These are phyloP conservation scores for Suncus etruscus DNA, from an alignment of 2,113 vertebrate species.

Conservation along the genomic window DNA sequence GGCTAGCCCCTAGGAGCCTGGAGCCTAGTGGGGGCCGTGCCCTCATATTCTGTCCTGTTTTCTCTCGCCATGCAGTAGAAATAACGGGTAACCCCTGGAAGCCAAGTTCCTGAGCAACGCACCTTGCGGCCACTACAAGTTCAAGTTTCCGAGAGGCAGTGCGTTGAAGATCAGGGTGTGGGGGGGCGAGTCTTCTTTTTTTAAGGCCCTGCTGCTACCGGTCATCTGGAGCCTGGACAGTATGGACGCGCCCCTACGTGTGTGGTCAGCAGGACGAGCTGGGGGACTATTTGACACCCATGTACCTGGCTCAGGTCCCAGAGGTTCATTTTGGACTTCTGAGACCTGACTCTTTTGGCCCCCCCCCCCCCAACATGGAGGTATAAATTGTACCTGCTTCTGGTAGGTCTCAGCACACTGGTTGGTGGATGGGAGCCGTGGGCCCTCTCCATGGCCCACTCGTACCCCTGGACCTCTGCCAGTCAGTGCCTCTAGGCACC, in stretches of 20 bases:
- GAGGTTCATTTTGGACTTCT: constrained; percentile 90
- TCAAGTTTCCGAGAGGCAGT: constrained; percentile 92
- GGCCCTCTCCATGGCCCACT: too few species aligned
- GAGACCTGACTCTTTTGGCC: constrained; percentile 69
- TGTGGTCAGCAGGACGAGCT: constrained; percentile 95
- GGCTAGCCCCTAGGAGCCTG: background rate
- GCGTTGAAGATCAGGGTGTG: constrained; percentile 86
- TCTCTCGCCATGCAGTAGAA: constrained; percentile 85
- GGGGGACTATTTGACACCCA: constrained; percentile 91
- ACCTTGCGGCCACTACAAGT: constrained; percentile 96
- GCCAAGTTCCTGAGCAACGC: constrained; percentile 95
- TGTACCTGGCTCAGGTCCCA: constrained; percentile 92
- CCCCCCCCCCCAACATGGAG: too few species aligned
- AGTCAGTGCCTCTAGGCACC: too few species aligned
- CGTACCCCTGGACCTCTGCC: too few species aligned
- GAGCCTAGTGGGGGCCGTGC: background rate
- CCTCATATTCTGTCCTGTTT: constrained; percentile 38
- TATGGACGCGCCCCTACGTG: constrained; percentile 81
- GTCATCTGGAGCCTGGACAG: constrained; percentile 65
- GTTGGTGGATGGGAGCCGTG: too few species aligned
- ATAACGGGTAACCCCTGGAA: too few species aligned
- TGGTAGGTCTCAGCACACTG: too few species aligned
- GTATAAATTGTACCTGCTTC: too few species aligned
- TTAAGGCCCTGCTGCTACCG: constrained; percentile 94
- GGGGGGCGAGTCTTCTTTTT: constrained; percentile 97